Evolutionary conservation across 2,113 vertebrate species (phyloP).

Genomic region (Pavo muticus): DNA sequence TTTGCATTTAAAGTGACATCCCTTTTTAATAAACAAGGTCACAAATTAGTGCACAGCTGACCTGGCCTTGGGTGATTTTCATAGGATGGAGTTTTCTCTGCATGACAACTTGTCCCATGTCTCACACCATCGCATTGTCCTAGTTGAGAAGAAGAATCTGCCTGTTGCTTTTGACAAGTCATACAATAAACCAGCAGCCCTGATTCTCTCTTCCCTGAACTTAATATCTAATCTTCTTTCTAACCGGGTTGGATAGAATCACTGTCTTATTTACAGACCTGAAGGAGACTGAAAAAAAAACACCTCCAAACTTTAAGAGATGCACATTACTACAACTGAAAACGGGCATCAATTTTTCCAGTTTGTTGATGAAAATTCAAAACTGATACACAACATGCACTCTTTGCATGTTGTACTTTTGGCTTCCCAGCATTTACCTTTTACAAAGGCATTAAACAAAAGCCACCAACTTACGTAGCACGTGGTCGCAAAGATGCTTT

Average conservation of each 20-base stretch:
- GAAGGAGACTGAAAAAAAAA: neutral
- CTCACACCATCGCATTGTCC: neutral
- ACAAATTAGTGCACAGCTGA: conserved; percentile 58
- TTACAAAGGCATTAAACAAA: conserved; percentile 68
- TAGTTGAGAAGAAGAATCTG: neutral
- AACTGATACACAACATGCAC: conserved; percentile 79
- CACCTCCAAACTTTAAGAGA: conserved; percentile 54
- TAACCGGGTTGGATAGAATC: neutral
- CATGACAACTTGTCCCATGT: neutral
- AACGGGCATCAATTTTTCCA: conserved; percentile 76
- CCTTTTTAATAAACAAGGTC: conserved; percentile 82
- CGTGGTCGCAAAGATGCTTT: conserved; percentile 75
- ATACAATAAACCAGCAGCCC: neutral
- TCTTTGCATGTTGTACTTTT: conserved; percentile 60
- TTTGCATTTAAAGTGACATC: conserved; percentile 89
- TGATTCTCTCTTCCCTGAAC: conserved; percentile 17
- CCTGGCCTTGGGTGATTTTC: conserved; percentile 51
- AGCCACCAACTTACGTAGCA: conserved; percentile 64
- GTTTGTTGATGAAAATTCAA: conserved; percentile 82
- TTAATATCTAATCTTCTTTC: neutral
- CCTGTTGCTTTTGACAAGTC: neutral
- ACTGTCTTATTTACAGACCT: conserved; percentile 37
- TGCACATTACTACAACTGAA: conserved; percentile 77
- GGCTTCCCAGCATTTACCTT: conserved; percentile 72
- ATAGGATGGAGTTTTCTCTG: conserved; percentile 31